phyloP scores from a whole-genome alignment of 2,888 invertebrate genomes.

The Teinopalpus imperialis region DNA sequence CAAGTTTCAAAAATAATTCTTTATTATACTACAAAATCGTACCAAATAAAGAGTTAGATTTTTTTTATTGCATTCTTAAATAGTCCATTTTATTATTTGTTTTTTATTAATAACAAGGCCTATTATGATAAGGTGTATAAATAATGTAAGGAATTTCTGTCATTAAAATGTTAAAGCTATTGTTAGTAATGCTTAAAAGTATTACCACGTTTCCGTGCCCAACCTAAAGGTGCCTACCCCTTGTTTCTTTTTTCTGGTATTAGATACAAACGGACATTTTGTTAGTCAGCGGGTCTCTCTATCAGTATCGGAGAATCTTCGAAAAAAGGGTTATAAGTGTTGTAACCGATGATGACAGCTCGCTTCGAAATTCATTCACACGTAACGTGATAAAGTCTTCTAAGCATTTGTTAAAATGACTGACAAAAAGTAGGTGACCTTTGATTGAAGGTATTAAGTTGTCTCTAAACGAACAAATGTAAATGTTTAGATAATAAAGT shows the following conservation, averaged over 20 bases:
- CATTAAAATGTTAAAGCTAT: conserved; percentile 3
- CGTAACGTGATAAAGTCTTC: conserved; percentile 53
- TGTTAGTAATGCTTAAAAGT: conserved; percentile 6
- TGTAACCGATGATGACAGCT: conserved; percentile 61
- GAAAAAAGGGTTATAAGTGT: conserved; percentile 56
- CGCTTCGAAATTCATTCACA: conserved; percentile 59
- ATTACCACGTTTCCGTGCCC: conserved; percentile 39
- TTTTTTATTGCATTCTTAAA: no score
- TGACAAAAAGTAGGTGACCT: conserved; percentile 33
- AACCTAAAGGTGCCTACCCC: conserved; percentile 45
- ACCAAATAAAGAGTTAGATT: no score
- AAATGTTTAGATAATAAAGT: no score
- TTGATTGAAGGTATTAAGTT: no score
- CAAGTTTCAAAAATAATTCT: no score
- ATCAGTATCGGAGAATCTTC: conserved; percentile 59
- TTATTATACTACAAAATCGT: no score
- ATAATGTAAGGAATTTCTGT: neutral
- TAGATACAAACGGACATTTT: conserved; percentile 74
- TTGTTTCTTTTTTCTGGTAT: conserved; percentile 51
- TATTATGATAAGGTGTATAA: no score
- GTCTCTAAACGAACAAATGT: no score
- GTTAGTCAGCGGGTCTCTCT: conserved; percentile 61
- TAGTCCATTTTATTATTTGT: no score
- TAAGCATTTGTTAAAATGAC: conserved; percentile 33
- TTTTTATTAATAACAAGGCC: no score